Evolutionary conservation across 2,888 invertebrate genomes (phyloP), one percentile per base, ranked within the genome.

Genomic region (Ptilodon capucinus): DNA sequence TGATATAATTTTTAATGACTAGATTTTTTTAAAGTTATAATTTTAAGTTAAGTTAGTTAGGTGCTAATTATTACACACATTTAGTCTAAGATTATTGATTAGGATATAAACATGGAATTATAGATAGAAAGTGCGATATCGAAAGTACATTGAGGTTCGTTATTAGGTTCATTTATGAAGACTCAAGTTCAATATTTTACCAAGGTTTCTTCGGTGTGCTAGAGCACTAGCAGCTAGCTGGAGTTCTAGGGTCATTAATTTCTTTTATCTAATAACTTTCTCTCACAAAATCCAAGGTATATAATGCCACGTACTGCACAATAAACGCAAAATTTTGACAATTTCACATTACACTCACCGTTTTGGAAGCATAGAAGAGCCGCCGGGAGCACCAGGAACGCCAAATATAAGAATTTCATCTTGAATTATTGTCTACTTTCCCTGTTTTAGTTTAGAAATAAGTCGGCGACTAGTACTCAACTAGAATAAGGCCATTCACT

Each of bases 391-490:
- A 95, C 93, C 71, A 96, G 74, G 46, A 96, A 74, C 44, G 82
- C 74, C 68, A 96, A 82, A 79, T 94, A 92, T 70, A 95, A 87
- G 71, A 93, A 91, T 86, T 93, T 95, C 96, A 96, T 96, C 81
- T 83, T 92, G 64, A 74, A 62, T 66, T 64, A 63, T 58, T 63
- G 51, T 63, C 46, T 62, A 67, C 64, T 64, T 64, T 51, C 61
- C 57, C 62, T 62, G 60, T 64, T 64, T 56, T 60, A 69, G 70
- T 60, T 60, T 58, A 48, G 62, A 68, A 75, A 69, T 76, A 72
- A 62, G 57, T 60, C 68, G 62, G 69, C 68, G 69, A 73, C 70
- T 75, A 74, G 16, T 25, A n/a, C 76, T 68, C 62, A 63, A 72
- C 71, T 54, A 74, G 77, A 76, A 79, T 71, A 69, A 71, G 65